Conservation (phyloP, 2,888 invertebrate genomes). For the Gasteruption jaculator region DNA sequence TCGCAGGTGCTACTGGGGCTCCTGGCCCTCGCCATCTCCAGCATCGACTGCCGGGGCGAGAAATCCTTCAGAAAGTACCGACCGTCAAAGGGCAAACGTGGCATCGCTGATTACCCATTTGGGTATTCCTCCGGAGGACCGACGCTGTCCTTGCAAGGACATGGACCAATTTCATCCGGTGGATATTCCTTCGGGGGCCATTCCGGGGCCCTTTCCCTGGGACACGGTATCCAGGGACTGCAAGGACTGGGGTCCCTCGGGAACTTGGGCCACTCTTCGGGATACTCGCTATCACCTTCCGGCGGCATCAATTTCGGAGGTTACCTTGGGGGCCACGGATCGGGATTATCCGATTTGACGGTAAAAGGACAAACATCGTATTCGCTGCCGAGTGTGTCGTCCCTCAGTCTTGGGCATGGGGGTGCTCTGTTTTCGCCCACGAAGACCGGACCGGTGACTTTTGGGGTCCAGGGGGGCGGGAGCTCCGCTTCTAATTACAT, state of each 20-base stretch:
- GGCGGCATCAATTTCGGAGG: slow-evolving; percentile 17
- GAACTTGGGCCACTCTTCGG: slow-evolving; percentile 22
- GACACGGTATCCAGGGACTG: slow-evolving; percentile 24
- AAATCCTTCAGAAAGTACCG: slow-evolving; percentile 23
- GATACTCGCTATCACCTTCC: slow-evolving; percentile 21
- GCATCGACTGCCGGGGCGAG: slow-evolving; percentile 28
- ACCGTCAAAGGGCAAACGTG: slow-evolving; percentile 42
- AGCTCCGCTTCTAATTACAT: slow-evolving; percentile 20
- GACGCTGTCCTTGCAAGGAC: slow-evolving; percentile 22
- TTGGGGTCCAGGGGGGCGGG: slow-evolving; percentile 29
- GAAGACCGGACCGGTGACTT: slow-evolving; percentile 46
- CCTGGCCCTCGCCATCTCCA: slow-evolving; percentile 30
- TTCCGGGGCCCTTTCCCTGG: slow-evolving; percentile 18
- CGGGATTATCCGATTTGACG: no score
- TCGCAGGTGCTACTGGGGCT: slow-evolving; percentile 37
- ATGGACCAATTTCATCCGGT: slow-evolving; percentile 19
- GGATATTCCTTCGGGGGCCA: slow-evolving; percentile 24
- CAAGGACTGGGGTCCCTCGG: slow-evolving; percentile 21
- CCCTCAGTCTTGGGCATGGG: slow-evolving; percentile 9
- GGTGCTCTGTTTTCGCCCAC: slow-evolving; percentile 26
- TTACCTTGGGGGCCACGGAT: slow-evolving; percentile 24
- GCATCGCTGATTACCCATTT: slow-evolving; percentile 33
- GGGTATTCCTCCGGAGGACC: slow-evolving; percentile 30
- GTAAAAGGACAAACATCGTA: slow-evolving; percentile 25
- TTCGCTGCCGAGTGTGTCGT: slow-evolving; percentile 21